Evolutionary conservation across 2,113 vertebrate species (phyloP).

Genomic region (Otocyon megalotis): DNA sequence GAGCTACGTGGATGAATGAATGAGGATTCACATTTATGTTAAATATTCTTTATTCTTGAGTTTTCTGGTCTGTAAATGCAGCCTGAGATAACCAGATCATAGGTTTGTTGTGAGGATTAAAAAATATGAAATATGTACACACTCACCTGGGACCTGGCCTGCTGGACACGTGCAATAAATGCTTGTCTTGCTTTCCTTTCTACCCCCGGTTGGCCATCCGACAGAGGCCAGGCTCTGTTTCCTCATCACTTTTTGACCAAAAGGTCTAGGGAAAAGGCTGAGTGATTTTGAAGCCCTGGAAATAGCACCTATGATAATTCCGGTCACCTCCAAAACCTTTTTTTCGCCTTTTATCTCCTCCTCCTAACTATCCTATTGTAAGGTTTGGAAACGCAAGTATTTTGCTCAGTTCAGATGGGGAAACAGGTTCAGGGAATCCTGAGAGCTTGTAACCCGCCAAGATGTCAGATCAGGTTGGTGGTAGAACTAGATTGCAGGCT

Average conservation of each 20-base stretch:
- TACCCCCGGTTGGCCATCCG: neutral
- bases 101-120: neutral
- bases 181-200: neutral
- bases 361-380: neutral
- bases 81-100: neutral
- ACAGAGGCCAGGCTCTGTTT: neutral
- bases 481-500: neutral
- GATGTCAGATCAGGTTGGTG: neutral
- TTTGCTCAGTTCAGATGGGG: neutral
- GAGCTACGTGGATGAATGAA: neutral
- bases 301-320: neutral
- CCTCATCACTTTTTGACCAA: neutral
- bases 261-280: neutral
- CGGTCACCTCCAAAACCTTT: neutral
- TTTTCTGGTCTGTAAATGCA: neutral
- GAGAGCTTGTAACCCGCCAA: neutral
- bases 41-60: neutral
- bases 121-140: neutral
- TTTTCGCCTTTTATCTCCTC: neutral
- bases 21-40: neutral
- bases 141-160: neutral
- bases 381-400: neutral
- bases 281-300: neutral
- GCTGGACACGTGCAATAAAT: neutral
- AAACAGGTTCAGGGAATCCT: slow-evolving; percentile 27